Evolutionary conservation across 2,113 vertebrate genomes (phyloP).

Genomic region (Bujurquina vittata): DNA sequence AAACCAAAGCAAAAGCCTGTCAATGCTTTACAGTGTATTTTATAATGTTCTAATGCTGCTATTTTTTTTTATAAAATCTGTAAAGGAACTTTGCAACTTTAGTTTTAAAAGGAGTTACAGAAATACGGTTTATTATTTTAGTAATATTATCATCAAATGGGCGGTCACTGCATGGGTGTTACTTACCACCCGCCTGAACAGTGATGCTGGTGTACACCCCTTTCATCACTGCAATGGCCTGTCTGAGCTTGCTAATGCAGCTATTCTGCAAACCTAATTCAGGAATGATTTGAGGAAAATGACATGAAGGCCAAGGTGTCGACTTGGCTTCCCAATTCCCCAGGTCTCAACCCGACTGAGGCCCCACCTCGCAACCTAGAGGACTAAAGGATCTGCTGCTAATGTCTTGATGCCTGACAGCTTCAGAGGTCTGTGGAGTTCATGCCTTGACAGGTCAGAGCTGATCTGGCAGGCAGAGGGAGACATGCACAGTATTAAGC

Average conservation of each 20-base stretch:
- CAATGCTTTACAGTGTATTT: background rate
- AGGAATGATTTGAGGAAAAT: background rate
- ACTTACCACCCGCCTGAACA: rapidly evolving
- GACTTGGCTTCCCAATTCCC: background rate
- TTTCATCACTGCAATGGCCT: background rate
- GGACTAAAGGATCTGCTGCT: background rate
- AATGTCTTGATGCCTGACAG: background rate
- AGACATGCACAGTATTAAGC: background rate
- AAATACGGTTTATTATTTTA: background rate
- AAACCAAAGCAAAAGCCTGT: background rate
- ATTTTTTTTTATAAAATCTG: no score
- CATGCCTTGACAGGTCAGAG: background rate
- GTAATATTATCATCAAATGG: background rate
- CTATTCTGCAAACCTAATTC: rapidly evolving
- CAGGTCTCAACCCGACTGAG: background rate
- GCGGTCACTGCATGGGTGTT: background rate
- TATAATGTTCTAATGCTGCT: no score
- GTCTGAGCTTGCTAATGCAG: background rate
- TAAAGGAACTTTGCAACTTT: background rate
- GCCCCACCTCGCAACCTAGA: background rate
- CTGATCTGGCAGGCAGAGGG: background rate
- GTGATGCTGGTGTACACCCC: background rate
- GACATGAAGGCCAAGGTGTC: rapidly evolving
- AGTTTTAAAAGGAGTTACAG: background rate
- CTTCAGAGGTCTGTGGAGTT: background rate